Conservation (phyloP, 2,888 invertebrate genomes). For the Ypsolopha scabrella region DNA sequence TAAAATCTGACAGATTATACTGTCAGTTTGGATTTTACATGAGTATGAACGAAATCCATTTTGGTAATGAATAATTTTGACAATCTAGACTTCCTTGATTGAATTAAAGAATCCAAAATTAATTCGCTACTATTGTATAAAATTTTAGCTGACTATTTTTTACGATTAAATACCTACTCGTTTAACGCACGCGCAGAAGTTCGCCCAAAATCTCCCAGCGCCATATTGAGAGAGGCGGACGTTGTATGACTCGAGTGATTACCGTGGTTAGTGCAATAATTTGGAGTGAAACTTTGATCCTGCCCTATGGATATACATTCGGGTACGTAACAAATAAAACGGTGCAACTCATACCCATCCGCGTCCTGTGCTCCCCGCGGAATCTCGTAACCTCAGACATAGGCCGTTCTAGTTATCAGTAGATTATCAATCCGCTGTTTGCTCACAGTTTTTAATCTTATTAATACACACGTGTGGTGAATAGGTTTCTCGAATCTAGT, state of each 20-base stretch:
- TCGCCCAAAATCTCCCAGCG: slow-evolving; percentile 74
- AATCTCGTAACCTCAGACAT: slow-evolving; percentile 72
- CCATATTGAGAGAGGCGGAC: slow-evolving; percentile 83
- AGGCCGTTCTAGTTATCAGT: slow-evolving; percentile 74
- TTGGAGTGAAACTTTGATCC: slow-evolving; percentile 68
- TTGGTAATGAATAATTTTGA: not conserved
- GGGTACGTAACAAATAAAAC: slow-evolving; percentile 63
- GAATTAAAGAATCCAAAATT: not conserved
- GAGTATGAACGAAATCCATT: not conserved
- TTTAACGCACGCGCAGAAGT: slow-evolving; percentile 69
- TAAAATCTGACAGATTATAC: not conserved
- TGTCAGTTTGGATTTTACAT: not conserved
- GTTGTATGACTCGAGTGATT: slow-evolving; percentile 73
- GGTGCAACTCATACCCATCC: slow-evolving; percentile 33
- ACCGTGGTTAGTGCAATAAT: slow-evolving; percentile 69
- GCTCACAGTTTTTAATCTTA: slow-evolving; percentile 75
- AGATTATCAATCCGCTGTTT: slow-evolving; percentile 72
- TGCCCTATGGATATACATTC: slow-evolving; percentile 72
- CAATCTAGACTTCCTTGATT: slow-evolving; percentile 13
- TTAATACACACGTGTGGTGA: slow-evolving; percentile 75
- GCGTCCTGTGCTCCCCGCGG: slow-evolving; percentile 33
- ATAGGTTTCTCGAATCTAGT: slow-evolving; percentile 83
- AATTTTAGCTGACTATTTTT: slow-evolving; percentile 29
- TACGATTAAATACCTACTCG: slow-evolving; percentile 33
- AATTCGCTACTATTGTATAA: not conserved